These are phyloP conservation scores for Diadromus collaris DNA, from an alignment of 2,888 invertebrate species.

Conservation along the genomic window DNA sequence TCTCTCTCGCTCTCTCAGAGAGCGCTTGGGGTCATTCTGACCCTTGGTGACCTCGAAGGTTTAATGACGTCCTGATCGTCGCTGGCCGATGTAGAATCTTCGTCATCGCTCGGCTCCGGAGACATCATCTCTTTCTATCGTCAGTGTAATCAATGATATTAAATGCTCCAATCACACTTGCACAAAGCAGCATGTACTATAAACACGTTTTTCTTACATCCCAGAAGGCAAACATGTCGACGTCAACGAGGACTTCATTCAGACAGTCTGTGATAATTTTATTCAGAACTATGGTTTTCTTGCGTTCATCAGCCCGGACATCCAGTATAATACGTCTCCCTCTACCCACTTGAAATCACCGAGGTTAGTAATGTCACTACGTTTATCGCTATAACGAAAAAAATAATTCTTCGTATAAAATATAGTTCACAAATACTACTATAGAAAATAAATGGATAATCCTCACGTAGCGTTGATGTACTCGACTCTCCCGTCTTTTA, in stretches of 20 bases:
- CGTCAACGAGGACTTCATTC: not conserved
- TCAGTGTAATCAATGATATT: not conserved
- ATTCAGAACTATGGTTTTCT: not conserved
- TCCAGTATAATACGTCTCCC: not conserved
- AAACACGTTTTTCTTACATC: not conserved
- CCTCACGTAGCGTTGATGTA: slow-evolving; percentile 3
- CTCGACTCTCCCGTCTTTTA: not conserved
- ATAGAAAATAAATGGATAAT: not conserved
- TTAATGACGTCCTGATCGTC: not conserved
- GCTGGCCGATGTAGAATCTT: not conserved
- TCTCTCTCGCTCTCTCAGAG: no score
- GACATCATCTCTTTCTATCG: not conserved
- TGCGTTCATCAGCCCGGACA: not conserved
- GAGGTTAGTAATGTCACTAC: not conserved
- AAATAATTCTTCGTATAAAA: not conserved
- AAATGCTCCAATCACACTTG: no score
- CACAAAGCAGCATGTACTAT: no score
- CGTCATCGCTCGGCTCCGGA: not conserved
- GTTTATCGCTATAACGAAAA: not conserved
- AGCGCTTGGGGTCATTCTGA: no score
- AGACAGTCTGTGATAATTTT: not conserved
- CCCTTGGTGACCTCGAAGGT: no score
- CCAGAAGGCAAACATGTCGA: not conserved
- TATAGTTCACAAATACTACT: not conserved
- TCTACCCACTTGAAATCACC: not conserved